Base-by-base conservation (phyloP, 2,113 vertebrate species). In the Semnopithecus entellus region DNA sequence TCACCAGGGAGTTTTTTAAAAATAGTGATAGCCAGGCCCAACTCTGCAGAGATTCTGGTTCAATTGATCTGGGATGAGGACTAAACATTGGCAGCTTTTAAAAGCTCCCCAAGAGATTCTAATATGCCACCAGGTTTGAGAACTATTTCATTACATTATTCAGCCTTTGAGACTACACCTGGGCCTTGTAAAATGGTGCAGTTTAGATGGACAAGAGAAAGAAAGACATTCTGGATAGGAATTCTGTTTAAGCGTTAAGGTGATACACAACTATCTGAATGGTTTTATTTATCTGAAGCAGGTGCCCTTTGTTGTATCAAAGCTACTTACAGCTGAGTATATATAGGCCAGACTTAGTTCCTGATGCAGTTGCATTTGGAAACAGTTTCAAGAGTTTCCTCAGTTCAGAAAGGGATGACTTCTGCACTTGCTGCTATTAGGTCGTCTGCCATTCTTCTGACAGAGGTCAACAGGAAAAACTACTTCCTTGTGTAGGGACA, bases 351-450 rank as follows among this genome's bases (percentile, higher is more conserved):
- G 38, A 85, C 3, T 61, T 87, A 1, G 45, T 83, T 22, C 25
- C 9, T 88, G 23, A 52, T 78, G 3, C 25, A 95, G 85, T 48
- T 88, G 6, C 35, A 57, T 75, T 92, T 96, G 22, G 8, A 90
- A 91, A 79, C 16, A 88, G 14, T 93, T 94, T 82, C 83, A 91
- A 55, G 12, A 32, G 38, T 97, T 92, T 91, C 59, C 45, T 13
- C 6, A 25, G 57, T 48, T 90, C 38, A 55, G 35, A 90, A 87
- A 35, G 14, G 38, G 3, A 68, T 88, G 30, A 12, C 25, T 81
- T 90, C 57, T 91, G 32, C 3, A 55, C 14, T 80, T 38, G 6
- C 35, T 85, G 14, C 2, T 93, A 18, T 7, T 70, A 45, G 5
- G 5, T 82, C 35, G 75, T 16, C 25, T 94, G 83, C 48, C 23